Base-by-base conservation (phyloP, 2,797 vertebrate species). In the Sebastes hopkinsi region DNA sequence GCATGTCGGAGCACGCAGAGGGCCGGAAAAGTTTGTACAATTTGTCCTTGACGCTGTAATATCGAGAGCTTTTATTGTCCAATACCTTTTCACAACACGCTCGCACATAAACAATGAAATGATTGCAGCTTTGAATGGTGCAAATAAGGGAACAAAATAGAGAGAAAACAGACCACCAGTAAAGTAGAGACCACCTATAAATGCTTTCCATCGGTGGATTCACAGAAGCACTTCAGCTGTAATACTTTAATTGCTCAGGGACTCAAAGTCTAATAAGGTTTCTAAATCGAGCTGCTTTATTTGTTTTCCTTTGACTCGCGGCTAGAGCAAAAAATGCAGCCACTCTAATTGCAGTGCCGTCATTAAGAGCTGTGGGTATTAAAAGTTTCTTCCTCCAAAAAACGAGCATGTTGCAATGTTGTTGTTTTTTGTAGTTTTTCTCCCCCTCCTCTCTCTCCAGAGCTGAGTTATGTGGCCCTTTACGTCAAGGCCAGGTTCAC, bases 181-280 rank as follows among this genome's bases (percentile, higher is more conserved):
- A 93, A 96, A 94, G 92, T 85, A 85, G 84, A 93, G 95, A 96
- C 95, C 95, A 96, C 95, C 95, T 94, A 94, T 93, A 92, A 96
- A 95, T 90, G 93, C 93, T 95, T 96, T 95, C 95, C 92, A 91
- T 94, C 88, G 91, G 86, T 90, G 89, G 92, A 90, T 94, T 95
- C 93, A 95, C 94, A 93, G 95, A 95, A 95, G 94, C 94, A 94
- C 93, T 95, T 92, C 92, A 95, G 94, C 93, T 92, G 94, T 95
- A 96, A 96, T 96, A 94, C 94, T 95, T 95, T 96, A 96, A 96
- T 96, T 96, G 95, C 95, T 95, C 87, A 93, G 95, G 95, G 95
- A 96, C 95, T 95, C 94, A 94, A 96, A 95, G 93, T 95, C 95
- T 96, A 96, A 96, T 96, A 96, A 95, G 95, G 94, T 95, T 96